A percentile compares a stretch with the other conserved stretches of the same genome.
phyloP scores from a whole-genome alignment of 2,888 invertebrate genomes.

The Clepsis dumicolana region DNA sequence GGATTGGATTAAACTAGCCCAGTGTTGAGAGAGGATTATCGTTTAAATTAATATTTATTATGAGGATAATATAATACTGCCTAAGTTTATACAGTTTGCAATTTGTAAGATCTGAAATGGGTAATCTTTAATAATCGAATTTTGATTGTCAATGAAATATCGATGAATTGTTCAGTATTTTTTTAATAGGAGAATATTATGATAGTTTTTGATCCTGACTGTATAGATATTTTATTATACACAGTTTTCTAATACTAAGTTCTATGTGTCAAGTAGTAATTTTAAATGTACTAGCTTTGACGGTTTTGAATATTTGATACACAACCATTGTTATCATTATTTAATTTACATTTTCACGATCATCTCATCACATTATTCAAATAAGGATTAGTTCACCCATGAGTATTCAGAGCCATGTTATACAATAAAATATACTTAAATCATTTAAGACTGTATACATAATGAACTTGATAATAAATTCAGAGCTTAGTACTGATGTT shows the following conservation, averaged over 20 bases:
- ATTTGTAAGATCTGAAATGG: slow-evolving; percentile 21
- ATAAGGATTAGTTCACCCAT: slow-evolving; percentile 8
- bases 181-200: slow-evolving; percentile 9
- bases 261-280: slow-evolving; percentile 3
- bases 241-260: slow-evolving; percentile 1
- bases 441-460: slow-evolving; percentile 52
- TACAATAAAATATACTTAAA: slow-evolving; percentile 29
- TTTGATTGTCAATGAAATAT: slow-evolving; percentile 17
- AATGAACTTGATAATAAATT: slow-evolving; percentile 64
- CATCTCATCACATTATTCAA: slow-evolving; percentile 17
- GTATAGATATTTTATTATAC: neutral
- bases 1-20: neutral
- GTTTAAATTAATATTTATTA: neutral
- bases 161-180: slow-evolving; percentile 27
- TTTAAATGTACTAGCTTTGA: neutral
- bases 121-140: slow-evolving; percentile 27
- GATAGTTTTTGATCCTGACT: slow-evolving; percentile 19
- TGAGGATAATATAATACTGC: neutral
- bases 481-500: slow-evolving; percentile 67
- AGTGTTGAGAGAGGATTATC: slow-evolving; percentile 7
- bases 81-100: neutral
- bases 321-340: slow-evolving; percentile 8
- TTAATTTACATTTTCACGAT: slow-evolving; percentile 17
- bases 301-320: neutral
- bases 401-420: slow-evolving; percentile 46